These are phyloP conservation scores for Hoplostethus mediterraneus DNA, from an alignment of 2,797 vertebrate species.

Conservation along the genomic window DNA sequence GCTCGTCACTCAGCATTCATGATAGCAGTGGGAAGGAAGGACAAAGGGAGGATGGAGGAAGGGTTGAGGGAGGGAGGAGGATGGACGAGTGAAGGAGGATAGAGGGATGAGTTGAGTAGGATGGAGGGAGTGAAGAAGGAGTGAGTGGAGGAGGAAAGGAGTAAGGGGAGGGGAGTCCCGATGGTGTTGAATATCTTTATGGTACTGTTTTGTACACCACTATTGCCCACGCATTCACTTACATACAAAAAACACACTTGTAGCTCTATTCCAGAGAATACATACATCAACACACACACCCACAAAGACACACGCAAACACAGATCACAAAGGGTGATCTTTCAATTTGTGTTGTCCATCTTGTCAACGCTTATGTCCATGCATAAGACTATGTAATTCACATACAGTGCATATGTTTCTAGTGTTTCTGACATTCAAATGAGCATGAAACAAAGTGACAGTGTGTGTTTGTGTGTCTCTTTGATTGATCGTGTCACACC, in stretches of 20 bases:
- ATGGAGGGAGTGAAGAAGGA: neutral
- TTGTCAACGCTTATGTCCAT: slow-evolving; percentile 1
- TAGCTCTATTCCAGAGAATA: too few species aligned
- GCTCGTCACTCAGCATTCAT: slow-evolving; percentile 2
- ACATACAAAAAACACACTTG: too few species aligned
- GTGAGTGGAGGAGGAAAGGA: neutral
- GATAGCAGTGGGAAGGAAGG: neutral
- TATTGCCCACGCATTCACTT: too few species aligned
- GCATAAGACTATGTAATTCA: neutral
- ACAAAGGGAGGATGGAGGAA: neutral
- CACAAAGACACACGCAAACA: neutral
- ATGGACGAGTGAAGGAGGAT: neutral
- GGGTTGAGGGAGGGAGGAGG: neutral
- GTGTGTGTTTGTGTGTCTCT: neutral
- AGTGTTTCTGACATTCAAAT: too few species aligned
- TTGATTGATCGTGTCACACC: too few species aligned
- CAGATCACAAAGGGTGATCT: neutral
- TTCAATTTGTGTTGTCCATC: neutral
- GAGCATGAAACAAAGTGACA: neutral
- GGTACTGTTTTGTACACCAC: too few species aligned
- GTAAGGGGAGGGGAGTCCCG: too few species aligned
- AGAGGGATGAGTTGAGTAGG: too few species aligned
- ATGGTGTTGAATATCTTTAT: too few species aligned
- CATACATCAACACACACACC: neutral
- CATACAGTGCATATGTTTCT: too few species aligned